Base-by-base conservation (phyloP, 2,888 invertebrate genomes). In the Tetranychus truncatus region DNA sequence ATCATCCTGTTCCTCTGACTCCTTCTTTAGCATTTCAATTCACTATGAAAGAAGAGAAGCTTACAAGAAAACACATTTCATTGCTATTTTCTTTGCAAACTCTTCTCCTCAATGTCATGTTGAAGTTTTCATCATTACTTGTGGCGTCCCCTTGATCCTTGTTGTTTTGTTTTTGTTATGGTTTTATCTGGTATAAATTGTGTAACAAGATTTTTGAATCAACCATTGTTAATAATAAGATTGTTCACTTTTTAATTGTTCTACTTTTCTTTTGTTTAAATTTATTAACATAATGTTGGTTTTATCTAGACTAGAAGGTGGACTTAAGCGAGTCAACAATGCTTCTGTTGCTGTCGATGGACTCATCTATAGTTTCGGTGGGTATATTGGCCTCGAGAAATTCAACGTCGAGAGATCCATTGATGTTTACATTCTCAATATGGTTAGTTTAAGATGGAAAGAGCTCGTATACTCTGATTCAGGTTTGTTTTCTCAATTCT, bases 241-340 rank as follows among this genome's bases (percentile, higher is more conserved):
- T 3, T 34, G 34, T 34, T 34, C 34, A 34, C 34, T 0, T 3
- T 1, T 34, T 34, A 34, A 34, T 34, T 34, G 5, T 5, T 55
- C 7, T 55, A 55, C 7, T 15, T 55, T 15, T 5, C 9, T 55
- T 2, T 55, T 1, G 7, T 55, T 6, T 15, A 55, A 55, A 55
- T 55, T 0, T 34, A 34, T 34, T 34, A 34, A 4, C 0, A 2
- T 55, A 9, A 69, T 69, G 69, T 69, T 69, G 21, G 4, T 34
- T n/a, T 7, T 69, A 24, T 88, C 89, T 55, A 88, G 88, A 81
- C 85, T 93, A 77, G 91, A 91, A 81, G 93, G 92, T 46, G 94
- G 94, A n/a, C 95, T 93, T 20, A 87, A 89, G 80, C 86, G 93
- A 77, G 93, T 93, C 18, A 93, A 93, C 83, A 93, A 93, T 86